Conservation (phyloP, 1,140 invertebrate species). For the Berghia stephanieae region DNA sequence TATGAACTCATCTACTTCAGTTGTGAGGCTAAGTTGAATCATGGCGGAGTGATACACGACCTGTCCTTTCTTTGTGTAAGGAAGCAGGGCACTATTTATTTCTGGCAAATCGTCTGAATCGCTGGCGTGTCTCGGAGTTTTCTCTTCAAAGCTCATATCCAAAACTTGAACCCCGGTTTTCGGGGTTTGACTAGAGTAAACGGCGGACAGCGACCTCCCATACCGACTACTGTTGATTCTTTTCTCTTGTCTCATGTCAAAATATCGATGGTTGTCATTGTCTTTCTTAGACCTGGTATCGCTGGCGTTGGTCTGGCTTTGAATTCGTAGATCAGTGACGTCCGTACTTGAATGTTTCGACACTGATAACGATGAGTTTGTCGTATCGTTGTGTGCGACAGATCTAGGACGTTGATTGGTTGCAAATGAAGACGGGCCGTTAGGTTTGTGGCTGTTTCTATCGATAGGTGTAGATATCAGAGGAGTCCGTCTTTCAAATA, state of each 20-base stretch:
- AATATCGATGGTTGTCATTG: too few relatives aligned
- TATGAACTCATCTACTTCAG: constrained; percentile 53
- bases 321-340: too few relatives aligned
- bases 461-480: too few relatives aligned
- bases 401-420: too few relatives aligned
- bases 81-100: constrained; percentile 11
- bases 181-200: background rate
- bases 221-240: background rate
- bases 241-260: too few relatives aligned
- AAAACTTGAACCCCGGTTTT: background rate
- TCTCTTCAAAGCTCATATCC: background rate
- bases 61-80: constrained; percentile 42
- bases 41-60: constrained; percentile 58
- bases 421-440: too few relatives aligned
- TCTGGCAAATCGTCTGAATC: constrained; percentile 9
- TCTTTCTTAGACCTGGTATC: too few relatives aligned
- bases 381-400: too few relatives aligned
- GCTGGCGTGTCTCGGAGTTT: background rate
- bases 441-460: too few relatives aligned
- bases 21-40: constrained; percentile 50
- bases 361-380: too few relatives aligned
- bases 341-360: too few relatives aligned
- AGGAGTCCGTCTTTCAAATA: constrained; percentile 5
- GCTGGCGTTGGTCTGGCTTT: too few relatives aligned
- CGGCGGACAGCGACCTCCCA: constrained; percentile 7